Conservation (phyloP, 1,140 invertebrate genomes). For the Drosophila lini region DNA sequence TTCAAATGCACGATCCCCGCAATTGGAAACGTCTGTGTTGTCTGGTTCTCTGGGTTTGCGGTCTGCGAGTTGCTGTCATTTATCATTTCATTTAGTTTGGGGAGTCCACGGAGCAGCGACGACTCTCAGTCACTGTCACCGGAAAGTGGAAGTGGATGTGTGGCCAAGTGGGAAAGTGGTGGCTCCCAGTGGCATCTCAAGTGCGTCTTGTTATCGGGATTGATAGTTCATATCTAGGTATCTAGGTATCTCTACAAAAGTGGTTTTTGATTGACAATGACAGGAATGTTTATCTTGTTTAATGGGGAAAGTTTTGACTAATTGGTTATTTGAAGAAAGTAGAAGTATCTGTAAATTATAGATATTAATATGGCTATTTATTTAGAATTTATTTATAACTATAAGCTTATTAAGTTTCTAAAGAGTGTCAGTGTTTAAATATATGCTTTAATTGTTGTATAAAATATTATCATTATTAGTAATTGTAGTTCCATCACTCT, state of each 20-base stretch:
- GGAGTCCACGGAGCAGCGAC: neutral
- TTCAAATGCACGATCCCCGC: slow-evolving; percentile 15
- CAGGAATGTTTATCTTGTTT: neutral
- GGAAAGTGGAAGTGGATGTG: slow-evolving; percentile 37
- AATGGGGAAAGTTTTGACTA: slow-evolving; percentile 1
- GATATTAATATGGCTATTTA: neutral
- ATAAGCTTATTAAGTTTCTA: neutral
- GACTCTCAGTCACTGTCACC: slow-evolving; percentile 30
- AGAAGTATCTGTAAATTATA: neutral
- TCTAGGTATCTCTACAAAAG: slow-evolving; percentile 5
- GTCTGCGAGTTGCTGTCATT: slow-evolving; percentile 63
- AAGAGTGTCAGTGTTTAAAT: neutral
- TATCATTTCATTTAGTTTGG: slow-evolving; percentile 61
- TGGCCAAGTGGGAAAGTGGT: slow-evolving; percentile 43
- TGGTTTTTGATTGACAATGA: slow-evolving; percentile 11
- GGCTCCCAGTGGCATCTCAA: slow-evolving; percentile 6
- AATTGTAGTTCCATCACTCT: neutral
- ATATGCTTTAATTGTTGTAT: neutral
- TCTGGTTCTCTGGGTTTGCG: slow-evolving; percentile 14
- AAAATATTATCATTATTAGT: neutral
- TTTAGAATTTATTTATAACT: too few species aligned
- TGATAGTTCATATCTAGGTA: slow-evolving; percentile 23
- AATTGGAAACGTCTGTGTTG: slow-evolving; percentile 36
- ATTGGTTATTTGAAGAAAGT: neutral
- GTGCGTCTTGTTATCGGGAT: slow-evolving; percentile 34